Evolutionary conservation across 2,888 invertebrate species (phyloP).

Genomic region (Stenchaetothrips biformis): DNA sequence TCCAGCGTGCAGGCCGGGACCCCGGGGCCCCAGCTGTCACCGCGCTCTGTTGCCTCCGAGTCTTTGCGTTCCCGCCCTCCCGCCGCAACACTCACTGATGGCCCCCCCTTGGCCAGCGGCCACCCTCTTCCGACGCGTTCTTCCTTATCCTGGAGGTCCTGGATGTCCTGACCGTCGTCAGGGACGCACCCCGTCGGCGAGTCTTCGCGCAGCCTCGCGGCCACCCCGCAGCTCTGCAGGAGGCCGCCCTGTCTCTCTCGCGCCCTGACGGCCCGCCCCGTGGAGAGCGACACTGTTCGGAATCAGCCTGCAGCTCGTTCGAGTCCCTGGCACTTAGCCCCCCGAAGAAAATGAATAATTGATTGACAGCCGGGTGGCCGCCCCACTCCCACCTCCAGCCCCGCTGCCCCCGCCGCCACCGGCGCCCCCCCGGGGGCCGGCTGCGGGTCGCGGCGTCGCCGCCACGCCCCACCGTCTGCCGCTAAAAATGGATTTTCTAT

Average conservation of each 20-base stretch:
- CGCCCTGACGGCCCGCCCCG: neutral
- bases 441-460: neutral
- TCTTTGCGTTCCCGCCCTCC: neutral
- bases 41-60: neutral
- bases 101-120: neutral
- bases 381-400: neutral
- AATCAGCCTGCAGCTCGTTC: neutral
- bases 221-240: neutral
- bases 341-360: constrained; percentile 20
- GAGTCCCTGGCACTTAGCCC: neutral
- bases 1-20: neutral
- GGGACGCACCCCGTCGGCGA: neutral
- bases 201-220: neutral
- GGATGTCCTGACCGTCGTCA: neutral
- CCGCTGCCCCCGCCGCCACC: neutral
- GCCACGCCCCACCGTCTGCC: neutral
- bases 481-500: constrained; percentile 9
- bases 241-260: neutral
- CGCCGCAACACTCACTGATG: neutral
- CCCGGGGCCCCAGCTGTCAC: neutral
- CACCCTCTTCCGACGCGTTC: neutral
- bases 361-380: neutral
- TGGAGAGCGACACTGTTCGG: neutral
- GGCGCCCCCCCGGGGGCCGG: neutral
- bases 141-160: neutral